A percentile compares a stretch with the other conserved stretches of the same genome.
Conservation (phyloP, 1,140 invertebrate genomes). For the Melitaea cinxia region DNA sequence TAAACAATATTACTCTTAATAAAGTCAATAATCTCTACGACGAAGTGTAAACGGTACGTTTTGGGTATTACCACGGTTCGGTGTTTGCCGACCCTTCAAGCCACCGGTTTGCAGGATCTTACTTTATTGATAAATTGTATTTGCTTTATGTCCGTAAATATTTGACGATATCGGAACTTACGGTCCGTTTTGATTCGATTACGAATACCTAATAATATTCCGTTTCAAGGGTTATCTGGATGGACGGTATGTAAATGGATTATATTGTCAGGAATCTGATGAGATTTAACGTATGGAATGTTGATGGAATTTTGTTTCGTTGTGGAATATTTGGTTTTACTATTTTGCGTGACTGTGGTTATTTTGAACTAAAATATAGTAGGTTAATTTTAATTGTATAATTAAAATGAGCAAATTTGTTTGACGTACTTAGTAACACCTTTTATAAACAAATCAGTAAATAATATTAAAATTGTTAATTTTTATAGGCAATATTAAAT, state of each 20-base stretch:
- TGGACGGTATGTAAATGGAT: background rate
- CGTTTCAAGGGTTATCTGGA: background rate
- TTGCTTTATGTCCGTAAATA: conserved; percentile 39
- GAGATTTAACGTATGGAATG: background rate
- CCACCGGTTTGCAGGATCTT: conserved; percentile 30
- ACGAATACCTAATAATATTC: conserved; percentile 12
- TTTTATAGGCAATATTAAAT: too few species aligned
- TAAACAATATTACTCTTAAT: background rate
- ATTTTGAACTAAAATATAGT: too few species aligned
- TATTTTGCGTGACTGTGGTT: too few species aligned
- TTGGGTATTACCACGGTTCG: conserved; percentile 50
- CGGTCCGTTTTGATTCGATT: conserved; percentile 24
- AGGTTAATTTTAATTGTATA: too few species aligned
- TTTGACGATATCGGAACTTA: conserved; percentile 37
- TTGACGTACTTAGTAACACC: too few species aligned
- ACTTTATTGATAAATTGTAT: conserved; percentile 45
- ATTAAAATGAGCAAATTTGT: too few species aligned
- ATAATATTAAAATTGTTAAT: too few species aligned
- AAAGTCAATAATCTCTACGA: background rate
- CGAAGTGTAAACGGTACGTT: conserved; percentile 22
- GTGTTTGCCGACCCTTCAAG: conserved; percentile 48
- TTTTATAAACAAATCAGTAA: too few species aligned
- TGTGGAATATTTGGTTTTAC: too few species aligned
- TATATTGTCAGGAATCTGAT: background rate
- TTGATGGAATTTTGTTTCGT: too few species aligned